Conservation (phyloP, 2,888 invertebrate species). For the Cheilosia variabilis region DNA sequence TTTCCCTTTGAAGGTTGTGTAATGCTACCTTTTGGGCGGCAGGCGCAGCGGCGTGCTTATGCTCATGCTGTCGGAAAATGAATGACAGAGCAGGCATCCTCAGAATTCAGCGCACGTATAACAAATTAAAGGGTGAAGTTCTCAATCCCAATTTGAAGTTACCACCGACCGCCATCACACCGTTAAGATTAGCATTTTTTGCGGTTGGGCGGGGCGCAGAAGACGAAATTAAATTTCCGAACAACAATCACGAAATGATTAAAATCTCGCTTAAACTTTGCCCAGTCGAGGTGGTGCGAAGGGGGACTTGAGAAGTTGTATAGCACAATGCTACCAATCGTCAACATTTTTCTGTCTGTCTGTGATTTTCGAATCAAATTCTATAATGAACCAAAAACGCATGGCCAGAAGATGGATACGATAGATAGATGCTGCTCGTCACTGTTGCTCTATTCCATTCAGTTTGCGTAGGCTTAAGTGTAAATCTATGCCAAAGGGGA, state of each 20-base stretch:
- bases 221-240: constrained; percentile 60
- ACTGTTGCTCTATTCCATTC: constrained; percentile 1
- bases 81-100: constrained; percentile 51
- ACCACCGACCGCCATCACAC: too few relatives aligned
- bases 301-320: background rate
- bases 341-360: too few relatives aligned
- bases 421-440: background rate
- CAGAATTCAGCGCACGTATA: constrained; percentile 48
- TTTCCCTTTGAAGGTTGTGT: constrained; percentile 48
- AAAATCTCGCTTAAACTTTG: constrained; percentile 69
- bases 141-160: background rate
- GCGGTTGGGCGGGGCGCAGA: constrained; percentile 1
- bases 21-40: constrained; percentile 40
- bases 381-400: constrained; percentile 34
- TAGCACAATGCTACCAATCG: constrained; percentile 32
- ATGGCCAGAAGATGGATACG: background rate
- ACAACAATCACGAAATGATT: constrained; percentile 73
- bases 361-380: constrained; percentile 7
- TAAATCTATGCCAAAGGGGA: background rate
- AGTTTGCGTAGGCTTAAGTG: constrained; percentile 8
- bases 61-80: constrained; percentile 26
- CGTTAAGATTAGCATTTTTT: constrained; percentile 10
- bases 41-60: constrained; percentile 1
- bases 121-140: constrained; percentile 62
- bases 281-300: background rate